Base-by-base conservation (phyloP, 2,113 vertebrate species). In the Onychostruthus taczanowskii region DNA sequence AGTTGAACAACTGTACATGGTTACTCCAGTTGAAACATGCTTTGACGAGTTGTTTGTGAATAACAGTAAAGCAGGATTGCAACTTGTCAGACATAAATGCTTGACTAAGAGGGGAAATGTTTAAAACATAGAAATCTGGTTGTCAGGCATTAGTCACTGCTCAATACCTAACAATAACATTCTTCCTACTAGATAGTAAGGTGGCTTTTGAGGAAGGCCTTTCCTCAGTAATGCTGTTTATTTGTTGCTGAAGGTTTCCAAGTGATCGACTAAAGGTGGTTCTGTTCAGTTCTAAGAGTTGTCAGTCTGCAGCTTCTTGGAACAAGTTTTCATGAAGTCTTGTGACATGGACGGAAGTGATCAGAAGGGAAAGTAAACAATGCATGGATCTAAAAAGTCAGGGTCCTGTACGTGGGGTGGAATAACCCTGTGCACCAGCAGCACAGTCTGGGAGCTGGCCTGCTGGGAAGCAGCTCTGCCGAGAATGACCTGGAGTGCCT, bases 191-290 rank as follows among this genome's bases (percentile, higher is more conserved):
- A 43, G 72, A 69, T 84, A 69, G 76, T 49, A 47, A 18, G 16
- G 9, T 72, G 58, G 15, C 63, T 77, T 76, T 73, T 93, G 41
- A 87, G 87, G 62, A 89, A 82, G 49, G 13, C 52, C 35, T 9
- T 52, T 39, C 6, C 7, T 89, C 59, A 78, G 1, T 61, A 74
- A 52, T 59, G 21, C 33, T 5, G 0, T 62, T 58, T 53, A 13
- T 67, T 75, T 92, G 33, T 63, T 83, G n/a, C 46, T 69, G 14
- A 46, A 87, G n/a, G 55, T 70, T 95, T 93, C 59, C 58, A 69
- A 16, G 46, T 0, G 0, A 37, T 87, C 1, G 6, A 19, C 9
- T n/a, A 14, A 63, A 61, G 19, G 20, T 53, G 18, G 5, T 35
- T 27, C 31, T 47, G 13, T 68, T 69, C 23, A 14, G 17, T 47